Conservation (phyloP, 2,888 invertebrate genomes). For the Stegophylla sp. region DNA sequence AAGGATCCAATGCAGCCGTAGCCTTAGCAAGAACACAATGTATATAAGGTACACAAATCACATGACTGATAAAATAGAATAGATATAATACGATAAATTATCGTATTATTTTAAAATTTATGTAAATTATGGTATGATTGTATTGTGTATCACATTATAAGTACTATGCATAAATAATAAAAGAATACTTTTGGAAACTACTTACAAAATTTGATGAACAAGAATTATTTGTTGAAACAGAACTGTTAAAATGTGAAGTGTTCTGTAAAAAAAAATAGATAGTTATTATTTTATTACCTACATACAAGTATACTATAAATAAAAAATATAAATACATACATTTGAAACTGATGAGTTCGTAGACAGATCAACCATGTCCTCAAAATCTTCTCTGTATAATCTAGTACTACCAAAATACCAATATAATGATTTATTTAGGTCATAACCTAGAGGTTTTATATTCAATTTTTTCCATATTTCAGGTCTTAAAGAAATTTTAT, state of each 20-base stretch:
- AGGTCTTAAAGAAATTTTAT: not conserved
- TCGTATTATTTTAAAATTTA: too few species aligned
- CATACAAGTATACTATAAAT: not conserved
- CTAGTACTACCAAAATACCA: conserved; percentile 98
- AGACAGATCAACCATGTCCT: conserved; percentile 61
- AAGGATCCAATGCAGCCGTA: too few species aligned
- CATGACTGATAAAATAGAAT: too few species aligned
- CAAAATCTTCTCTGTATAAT: conserved; percentile 80
- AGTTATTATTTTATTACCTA: not conserved
- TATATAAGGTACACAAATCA: too few species aligned
- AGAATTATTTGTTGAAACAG: not conserved
- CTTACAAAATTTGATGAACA: not conserved
- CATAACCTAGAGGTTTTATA: conserved; percentile 90
- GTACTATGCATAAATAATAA: not conserved
- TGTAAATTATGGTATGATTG: not conserved
- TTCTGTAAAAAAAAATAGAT: not conserved
- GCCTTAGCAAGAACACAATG: too few species aligned
- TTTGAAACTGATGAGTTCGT: not conserved
- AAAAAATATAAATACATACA: conserved; percentile 10
- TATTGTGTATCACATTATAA: not conserved
- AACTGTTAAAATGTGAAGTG: not conserved
- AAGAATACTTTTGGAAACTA: not conserved
- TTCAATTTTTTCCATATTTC: conserved; percentile 22
- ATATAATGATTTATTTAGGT: conserved; percentile 87
- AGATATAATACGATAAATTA: too few species aligned